phyloP scores from a whole-genome alignment of 2,888 invertebrate genomes.

The Tinea trinotella region DNA sequence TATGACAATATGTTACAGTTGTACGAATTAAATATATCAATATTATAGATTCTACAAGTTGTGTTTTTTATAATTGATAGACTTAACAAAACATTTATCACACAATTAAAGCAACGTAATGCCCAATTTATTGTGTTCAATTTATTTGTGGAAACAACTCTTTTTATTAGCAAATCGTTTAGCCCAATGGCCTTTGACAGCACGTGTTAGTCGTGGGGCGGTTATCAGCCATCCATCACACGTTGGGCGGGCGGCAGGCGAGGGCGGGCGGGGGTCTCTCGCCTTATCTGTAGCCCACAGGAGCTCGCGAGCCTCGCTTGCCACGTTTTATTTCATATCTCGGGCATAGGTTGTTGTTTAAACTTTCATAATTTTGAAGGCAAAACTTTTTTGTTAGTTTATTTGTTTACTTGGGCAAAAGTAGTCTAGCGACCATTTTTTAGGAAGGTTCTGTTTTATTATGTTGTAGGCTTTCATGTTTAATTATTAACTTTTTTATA shows the following conservation, averaged over 20 bases:
- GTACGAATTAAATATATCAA: no score
- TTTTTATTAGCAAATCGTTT: background rate
- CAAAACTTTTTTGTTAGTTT: background rate
- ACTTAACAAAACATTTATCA: no score
- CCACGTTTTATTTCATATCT: constrained; percentile 12
- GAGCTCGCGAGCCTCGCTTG: constrained; percentile 11
- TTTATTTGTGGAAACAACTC: constrained; percentile 1
- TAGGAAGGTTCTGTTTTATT: background rate
- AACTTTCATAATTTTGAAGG: constrained; percentile 4
- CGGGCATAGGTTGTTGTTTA: constrained; percentile 3
- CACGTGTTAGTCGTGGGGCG: constrained; percentile 9
- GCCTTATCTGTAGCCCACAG: constrained; percentile 10
- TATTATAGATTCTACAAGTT: no score
- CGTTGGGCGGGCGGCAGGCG: background rate
- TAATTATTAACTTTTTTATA: background rate
- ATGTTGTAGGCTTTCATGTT: no score
- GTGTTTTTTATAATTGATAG: no score
- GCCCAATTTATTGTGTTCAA: background rate
- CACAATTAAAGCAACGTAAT: no score
- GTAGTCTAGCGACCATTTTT: background rate
- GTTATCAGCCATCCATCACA: constrained; percentile 16
- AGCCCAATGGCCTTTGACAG: constrained; percentile 6
- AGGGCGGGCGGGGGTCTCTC: constrained; percentile 4
- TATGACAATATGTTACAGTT: no score
- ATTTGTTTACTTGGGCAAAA: background rate